A percentile compares a stretch with the other conserved stretches of the same genome.
Conservation (phyloP, 2,888 invertebrate genomes). For the Rhaphigaster nebulosa region DNA sequence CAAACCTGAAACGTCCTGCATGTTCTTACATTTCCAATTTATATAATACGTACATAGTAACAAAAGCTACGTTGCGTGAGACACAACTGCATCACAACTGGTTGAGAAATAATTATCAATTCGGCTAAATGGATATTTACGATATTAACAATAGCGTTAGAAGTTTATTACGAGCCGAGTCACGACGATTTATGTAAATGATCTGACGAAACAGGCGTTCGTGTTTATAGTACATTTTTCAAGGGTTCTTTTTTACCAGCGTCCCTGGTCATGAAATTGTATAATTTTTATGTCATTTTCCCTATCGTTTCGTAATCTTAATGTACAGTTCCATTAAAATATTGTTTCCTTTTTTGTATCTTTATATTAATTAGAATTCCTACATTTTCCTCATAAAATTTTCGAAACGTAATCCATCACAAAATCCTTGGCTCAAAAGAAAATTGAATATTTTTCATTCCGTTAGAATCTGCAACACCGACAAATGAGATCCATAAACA, state of each 20-base stretch:
- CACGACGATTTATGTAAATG: slow-evolving; percentile 21
- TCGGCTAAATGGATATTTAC: background rate
- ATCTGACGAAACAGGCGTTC: background rate
- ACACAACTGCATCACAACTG: background rate
- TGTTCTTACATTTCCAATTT: too few relatives aligned
- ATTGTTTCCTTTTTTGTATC: background rate
- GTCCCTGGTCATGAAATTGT: background rate
- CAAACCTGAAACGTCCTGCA: too few relatives aligned
- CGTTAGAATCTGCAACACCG: too few relatives aligned
- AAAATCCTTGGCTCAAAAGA: too few relatives aligned
- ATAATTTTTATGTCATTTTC: background rate
- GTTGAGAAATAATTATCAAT: slow-evolving; percentile 2
- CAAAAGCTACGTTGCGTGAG: background rate
- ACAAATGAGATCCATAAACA: too few relatives aligned
- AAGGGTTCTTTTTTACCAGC: background rate
- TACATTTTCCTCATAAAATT: background rate
- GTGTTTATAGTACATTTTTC: background rate
- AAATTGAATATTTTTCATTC: too few relatives aligned
- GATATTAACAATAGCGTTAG: background rate
- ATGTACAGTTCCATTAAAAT: background rate
- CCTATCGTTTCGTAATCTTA: background rate
- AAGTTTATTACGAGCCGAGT: background rate
- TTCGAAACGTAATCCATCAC: background rate
- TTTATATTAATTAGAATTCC: background rate
- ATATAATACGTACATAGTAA: background rate